Base-by-base conservation (phyloP, 2,797 vertebrate species). In the Gallinago solitaria region DNA sequence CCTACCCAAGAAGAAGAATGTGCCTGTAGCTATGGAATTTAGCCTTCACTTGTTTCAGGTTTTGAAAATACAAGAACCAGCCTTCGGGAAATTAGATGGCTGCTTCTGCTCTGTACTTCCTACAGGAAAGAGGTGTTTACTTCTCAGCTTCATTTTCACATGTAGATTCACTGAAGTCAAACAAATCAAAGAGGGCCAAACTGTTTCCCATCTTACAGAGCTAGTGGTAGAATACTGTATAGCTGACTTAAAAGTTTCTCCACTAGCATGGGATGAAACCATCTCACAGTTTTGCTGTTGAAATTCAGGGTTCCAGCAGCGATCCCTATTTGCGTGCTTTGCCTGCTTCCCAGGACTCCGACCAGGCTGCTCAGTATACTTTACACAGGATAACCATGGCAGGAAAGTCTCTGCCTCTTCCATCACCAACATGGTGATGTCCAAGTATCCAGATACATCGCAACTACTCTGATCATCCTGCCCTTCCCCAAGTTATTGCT, bases 51-150 rank as follows among this genome's bases (percentile, higher is more conserved):
- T 79, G 35, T 60, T 92, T 89, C 45, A 73, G 48, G 51, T 82
- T 92, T 54, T 87, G 50, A 88, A 91, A 94, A 59, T 32, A 87
- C 60, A 90, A 92, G 6, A n/a, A 84, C 12, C 32, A 45, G 30
- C 30, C 60, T 92, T 63, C 4, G 3, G 56, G 27, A 87, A 88
- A 41, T 83, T 43, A 78, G 20, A 78, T 43, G 30, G 32, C 45
- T 83, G 61, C 28, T 91, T 87, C 85, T 89, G 45, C 47, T 91
- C 57, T 28, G 9, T 15, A n/a, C 13, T 84, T 87, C 54, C 71
- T 53, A 84, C 16, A 89, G n/a, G 32, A 47, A 70, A 84, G 51
- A 3, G 4, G 16, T 2, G 5, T 20, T 91, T 45, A 11, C 74
- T 48, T 70, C 79, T 70, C 79, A 71, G 32, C 39, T 80, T 69